A percentile compares a stretch with the other conserved stretches of the same genome.
These are phyloP conservation scores for Apodemia zela DNA, from an alignment of 2,888 invertebrate species.

Conservation along the genomic window DNA sequence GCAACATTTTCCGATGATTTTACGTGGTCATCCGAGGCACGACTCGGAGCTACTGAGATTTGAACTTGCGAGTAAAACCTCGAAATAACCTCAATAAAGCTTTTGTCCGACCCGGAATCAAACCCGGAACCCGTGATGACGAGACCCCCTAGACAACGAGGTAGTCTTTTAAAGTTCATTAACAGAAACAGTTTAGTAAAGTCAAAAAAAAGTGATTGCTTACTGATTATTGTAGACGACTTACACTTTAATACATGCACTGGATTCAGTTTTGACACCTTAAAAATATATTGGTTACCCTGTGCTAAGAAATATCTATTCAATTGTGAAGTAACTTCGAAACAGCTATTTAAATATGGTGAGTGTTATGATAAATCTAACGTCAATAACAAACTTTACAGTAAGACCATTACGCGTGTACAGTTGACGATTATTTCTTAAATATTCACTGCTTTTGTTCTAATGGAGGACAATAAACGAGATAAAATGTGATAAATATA, in stretches of 20 bases:
- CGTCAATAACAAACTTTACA: conserved; percentile 1
- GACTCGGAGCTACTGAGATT: too few species aligned
- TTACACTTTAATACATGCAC: background rate
- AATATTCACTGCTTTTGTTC: background rate
- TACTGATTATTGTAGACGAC: background rate
- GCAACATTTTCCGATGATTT: too few species aligned
- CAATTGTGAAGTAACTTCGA: background rate
- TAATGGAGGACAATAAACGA: background rate
- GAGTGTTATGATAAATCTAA: conserved; percentile 4
- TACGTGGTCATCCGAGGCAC: too few species aligned
- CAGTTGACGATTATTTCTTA: background rate
- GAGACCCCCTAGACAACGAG: too few species aligned
- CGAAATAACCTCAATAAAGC: too few species aligned
- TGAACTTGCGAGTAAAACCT: too few species aligned
- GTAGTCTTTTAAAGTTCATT: too few species aligned
- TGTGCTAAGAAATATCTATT: conserved; percentile 11
- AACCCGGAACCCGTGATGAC: too few species aligned
- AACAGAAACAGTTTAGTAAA: too few species aligned
- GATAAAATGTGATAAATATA: background rate
- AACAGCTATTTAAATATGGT: background rate
- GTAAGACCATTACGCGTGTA: conserved; percentile 1
- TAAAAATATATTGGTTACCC: background rate
- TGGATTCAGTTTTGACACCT: background rate
- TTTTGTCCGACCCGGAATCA: too few species aligned
- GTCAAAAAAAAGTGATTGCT: too few species aligned